Conservation (phyloP, 2,113 vertebrate species). For the Stomatorhinus ivindoensis region DNA sequence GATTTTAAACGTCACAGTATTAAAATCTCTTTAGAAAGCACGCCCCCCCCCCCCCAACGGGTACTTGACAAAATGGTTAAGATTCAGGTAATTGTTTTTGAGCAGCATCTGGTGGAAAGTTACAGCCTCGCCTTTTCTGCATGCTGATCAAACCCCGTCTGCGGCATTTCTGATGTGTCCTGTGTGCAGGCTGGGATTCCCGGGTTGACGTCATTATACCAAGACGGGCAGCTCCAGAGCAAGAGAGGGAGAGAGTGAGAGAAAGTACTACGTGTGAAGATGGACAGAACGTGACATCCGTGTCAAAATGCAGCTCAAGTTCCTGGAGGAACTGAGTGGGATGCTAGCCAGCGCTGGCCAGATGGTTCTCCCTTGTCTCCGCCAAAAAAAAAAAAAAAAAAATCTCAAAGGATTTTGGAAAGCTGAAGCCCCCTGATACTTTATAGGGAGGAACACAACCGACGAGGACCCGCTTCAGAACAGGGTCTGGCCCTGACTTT, state of each 20-base stretch:
- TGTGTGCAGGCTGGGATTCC: background rate
- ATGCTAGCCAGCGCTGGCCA: background rate
- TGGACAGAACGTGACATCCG: background rate
- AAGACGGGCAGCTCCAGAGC: background rate
- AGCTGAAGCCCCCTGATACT: background rate
- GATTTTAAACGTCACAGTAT: background rate
- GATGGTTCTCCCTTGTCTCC: background rate
- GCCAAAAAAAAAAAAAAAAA: background rate
- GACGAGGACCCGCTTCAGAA: slow-evolving; percentile 15
- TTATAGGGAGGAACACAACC: slow-evolving; percentile 15
- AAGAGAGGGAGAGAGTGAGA: background rate
- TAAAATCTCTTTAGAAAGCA: background rate
- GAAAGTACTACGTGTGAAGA: background rate
- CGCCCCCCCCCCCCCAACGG: background rate
- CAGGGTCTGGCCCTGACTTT: background rate
- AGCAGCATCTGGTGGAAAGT: background rate
- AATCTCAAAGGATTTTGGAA: background rate
- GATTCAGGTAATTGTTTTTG: background rate
- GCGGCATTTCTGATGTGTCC: background rate
- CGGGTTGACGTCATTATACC: background rate
- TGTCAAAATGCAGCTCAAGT: background rate
- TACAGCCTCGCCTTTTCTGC: background rate
- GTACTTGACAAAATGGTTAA: background rate
- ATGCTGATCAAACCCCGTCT: background rate
- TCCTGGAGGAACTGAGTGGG: background rate